A percentile compares a stretch with the other conserved stretches of the same genome.
These are phyloP conservation scores for Scaptomyza graminum DNA, from an alignment of 1,140 invertebrate genomes.

Conservation along the genomic window DNA sequence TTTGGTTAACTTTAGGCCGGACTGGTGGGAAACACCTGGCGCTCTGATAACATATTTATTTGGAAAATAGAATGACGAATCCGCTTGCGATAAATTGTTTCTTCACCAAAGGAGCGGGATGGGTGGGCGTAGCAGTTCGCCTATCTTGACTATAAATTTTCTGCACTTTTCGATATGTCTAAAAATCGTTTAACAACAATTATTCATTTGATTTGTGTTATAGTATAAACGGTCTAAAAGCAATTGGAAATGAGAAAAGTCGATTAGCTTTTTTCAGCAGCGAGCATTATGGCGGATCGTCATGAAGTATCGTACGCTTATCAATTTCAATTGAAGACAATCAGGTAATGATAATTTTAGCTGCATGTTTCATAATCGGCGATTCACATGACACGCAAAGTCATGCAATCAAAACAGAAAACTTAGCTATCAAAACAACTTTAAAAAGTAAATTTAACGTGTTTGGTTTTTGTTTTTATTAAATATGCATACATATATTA, in stretches of 20 bases:
- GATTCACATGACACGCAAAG: conserved; percentile 38
- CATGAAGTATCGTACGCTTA: conserved; percentile 5
- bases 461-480: conserved; percentile 18
- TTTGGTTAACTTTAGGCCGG: conserved; percentile 5
- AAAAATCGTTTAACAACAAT: neutral
- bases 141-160: too few relatives aligned
- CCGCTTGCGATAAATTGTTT: neutral
- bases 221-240: neutral
- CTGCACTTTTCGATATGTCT: neutral
- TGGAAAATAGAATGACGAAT: neutral
- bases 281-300: neutral
- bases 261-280: neutral
- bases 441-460: neutral
- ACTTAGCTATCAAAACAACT: conserved; percentile 8
- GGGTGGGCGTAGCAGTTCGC: too few relatives aligned
- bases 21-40: conserved; percentile 35
- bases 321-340: conserved; percentile 25
- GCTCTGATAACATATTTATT: conserved; percentile 22
- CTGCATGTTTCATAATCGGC: conserved; percentile 11
- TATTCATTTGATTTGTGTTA: neutral
- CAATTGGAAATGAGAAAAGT: neutral
- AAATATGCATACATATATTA: conserved; percentile 26
- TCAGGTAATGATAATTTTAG: conserved; percentile 18
- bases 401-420: conserved; percentile 6
- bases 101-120: too few relatives aligned